Evolutionary conservation across 2,888 invertebrate genomes (phyloP).

Genomic region (Acleris sparsana): DNA sequence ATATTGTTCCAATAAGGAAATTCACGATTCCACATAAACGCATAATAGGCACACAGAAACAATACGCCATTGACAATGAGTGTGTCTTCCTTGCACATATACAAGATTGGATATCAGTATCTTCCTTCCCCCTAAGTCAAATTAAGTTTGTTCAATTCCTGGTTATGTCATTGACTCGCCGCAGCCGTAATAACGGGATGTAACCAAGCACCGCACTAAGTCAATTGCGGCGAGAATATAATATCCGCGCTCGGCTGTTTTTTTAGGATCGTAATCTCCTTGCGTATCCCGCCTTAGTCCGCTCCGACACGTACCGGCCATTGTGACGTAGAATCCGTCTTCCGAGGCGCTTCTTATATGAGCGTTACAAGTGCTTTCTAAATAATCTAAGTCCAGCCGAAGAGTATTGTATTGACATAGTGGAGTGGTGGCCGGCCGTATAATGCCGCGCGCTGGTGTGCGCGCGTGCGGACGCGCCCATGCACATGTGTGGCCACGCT

Average conservation of each 20-base stretch:
- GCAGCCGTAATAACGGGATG: constrained; percentile 43
- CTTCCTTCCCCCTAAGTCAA: constrained; percentile 5
- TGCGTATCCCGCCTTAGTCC: constrained; percentile 74
- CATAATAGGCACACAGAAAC: no score
- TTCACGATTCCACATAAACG: background rate
- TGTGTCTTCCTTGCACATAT: background rate
- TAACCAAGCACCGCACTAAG: constrained; percentile 59
- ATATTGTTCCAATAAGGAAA: background rate
- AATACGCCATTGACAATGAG: no score
- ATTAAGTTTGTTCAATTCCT: constrained; percentile 11
- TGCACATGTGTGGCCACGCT: constrained; percentile 74
- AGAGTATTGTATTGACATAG: constrained; percentile 85
- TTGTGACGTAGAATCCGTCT: constrained; percentile 81
- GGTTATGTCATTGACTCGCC: constrained; percentile 17
- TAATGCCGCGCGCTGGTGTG: constrained; percentile 73
- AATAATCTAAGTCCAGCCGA: constrained; percentile 84
- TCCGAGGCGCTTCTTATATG: constrained; percentile 83
- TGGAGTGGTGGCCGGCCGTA: constrained; percentile 83
- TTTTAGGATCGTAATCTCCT: constrained; percentile 83
- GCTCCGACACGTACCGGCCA: constrained; percentile 80
- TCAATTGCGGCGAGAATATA: constrained; percentile 72
- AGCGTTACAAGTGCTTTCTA: constrained; percentile 85
- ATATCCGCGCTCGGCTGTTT: constrained; percentile 76
- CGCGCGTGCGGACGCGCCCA: constrained; percentile 51
- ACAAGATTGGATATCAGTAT: constrained; percentile 5